Evolutionary conservation across 2,113 vertebrate species (phyloP).

Genomic region (zebrafish (Danio rerio)): GRCz12tu NC_133187.1:41233001-41233500

Average conservation of each 20-base stretch:
- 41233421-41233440: not conserved
- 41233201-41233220: constrained; percentile 1
- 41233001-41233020: too few species aligned
- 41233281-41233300: not conserved
- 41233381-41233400: not conserved
- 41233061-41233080: too few species aligned
- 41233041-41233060: too few species aligned
- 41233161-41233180: not conserved
- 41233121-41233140: not conserved
- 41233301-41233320: not conserved
- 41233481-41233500: not conserved
- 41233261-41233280: not conserved
- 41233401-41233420: not conserved
- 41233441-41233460: not conserved
- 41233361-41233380: not conserved
- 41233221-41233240: not conserved
- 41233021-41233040: too few species aligned
- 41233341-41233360: not conserved
- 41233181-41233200: not conserved
- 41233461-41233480: not conserved
- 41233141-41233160: constrained; percentile 10
- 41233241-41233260: constrained; percentile 1
- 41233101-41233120: not conserved
- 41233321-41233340: not conserved
- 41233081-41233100: not conserved